A percentile compares a stretch with the other conserved stretches of the same genome.
Conservation (phyloP, 2,113 vertebrate genomes). For the Machaerirhynchus nigripectus region DNA sequence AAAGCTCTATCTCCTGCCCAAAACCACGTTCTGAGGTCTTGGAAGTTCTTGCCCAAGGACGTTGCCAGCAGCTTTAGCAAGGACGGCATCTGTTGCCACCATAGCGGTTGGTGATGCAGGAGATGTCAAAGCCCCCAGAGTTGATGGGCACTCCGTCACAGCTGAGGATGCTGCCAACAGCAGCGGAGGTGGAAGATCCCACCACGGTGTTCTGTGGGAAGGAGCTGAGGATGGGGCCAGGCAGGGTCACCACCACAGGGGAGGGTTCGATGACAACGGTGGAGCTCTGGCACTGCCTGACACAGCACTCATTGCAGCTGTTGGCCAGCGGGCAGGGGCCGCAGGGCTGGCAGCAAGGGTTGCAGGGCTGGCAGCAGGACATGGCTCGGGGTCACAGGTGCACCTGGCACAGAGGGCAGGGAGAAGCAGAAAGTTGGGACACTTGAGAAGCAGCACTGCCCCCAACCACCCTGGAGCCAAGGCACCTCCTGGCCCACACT, state of each 20-base stretch:
- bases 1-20: neutral
- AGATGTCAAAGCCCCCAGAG: neutral
- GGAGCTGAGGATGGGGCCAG: neutral
- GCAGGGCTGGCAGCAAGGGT: no score
- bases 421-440: no score
- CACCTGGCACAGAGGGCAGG: no score
- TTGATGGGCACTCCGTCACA: neutral
- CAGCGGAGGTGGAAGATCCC: neutral
- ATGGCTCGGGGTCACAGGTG: no score
- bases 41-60: neutral
- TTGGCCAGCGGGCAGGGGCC: no score
- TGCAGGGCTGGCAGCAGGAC: no score
- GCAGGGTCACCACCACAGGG: neutral
- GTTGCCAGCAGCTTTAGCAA: neutral
- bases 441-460: no score
- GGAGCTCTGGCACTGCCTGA: neutral
- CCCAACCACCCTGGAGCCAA: no score
- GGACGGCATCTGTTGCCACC: neutral
- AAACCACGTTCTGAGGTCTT: rapidly evolving
- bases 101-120: neutral
- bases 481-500: no score
- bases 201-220: neutral
- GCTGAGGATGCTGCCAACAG: neutral
- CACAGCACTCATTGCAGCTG: neutral
- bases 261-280: rapidly evolving